Conservation (phyloP, 2,888 invertebrate genomes). For the Julus scanicus region DNA sequence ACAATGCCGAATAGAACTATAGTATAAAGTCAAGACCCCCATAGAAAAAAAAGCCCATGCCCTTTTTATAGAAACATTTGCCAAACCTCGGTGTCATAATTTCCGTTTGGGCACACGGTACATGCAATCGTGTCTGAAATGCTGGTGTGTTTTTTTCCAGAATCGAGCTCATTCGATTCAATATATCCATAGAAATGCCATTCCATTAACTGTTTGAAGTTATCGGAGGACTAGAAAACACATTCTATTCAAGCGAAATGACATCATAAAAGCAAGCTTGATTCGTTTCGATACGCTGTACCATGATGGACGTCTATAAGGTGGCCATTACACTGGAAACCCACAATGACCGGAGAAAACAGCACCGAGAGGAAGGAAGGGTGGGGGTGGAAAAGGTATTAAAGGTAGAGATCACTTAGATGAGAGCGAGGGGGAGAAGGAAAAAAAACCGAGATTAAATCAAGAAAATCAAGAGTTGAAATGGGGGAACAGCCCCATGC, state of each 20-base stretch:
- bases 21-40: neutral
- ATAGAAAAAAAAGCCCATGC: neutral
- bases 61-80: neutral
- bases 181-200: conserved; percentile 17
- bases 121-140: neutral
- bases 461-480: conserved; percentile 36
- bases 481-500: conserved; percentile 4
- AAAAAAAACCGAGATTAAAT: conserved; percentile 22
- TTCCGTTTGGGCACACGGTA: neutral
- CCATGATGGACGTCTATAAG: conserved; percentile 23
- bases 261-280: conserved; percentile 36
- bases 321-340: neutral
- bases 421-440: conserved; percentile 3
- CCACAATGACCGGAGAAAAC: conserved; percentile 13
- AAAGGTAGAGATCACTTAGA: conserved; percentile 41
- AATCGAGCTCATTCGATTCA: neutral
- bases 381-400: conserved; percentile 42
- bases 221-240: conserved; percentile 39
- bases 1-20: too few species aligned
- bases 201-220: conserved; percentile 39
- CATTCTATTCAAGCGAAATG: conserved; percentile 27
- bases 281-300: conserved; percentile 32
- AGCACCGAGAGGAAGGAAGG: neutral
- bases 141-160: neutral
- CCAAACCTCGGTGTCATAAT: neutral